These are phyloP conservation scores for Xerus inauris DNA, from an alignment of 2,113 vertebrate species.

Conservation along the genomic window DNA sequence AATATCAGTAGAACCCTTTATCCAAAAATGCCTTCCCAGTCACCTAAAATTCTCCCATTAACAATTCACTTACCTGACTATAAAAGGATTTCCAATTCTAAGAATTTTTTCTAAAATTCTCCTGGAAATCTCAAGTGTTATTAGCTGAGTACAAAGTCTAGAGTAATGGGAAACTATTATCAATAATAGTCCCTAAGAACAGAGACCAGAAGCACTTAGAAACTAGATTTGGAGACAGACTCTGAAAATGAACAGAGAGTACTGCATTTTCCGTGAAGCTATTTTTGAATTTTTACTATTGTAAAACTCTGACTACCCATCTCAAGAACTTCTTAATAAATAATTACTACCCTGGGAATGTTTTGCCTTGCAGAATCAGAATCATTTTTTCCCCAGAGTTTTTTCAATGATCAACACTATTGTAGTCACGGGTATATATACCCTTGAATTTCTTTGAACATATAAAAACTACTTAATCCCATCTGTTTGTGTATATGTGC, in stretches of 20 bases:
- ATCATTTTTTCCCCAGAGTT: not conserved
- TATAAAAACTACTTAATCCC: not conserved
- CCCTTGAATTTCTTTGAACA: not conserved
- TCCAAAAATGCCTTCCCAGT: not conserved
- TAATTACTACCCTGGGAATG: not conserved
- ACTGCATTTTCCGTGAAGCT: not conserved
- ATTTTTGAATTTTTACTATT: not conserved
- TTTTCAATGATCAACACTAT: not conserved
- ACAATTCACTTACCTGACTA: not conserved
- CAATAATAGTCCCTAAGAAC: not conserved
- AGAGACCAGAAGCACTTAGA: not conserved
- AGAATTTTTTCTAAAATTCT: not conserved
- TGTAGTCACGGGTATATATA: not conserved
- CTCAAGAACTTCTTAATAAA: not conserved
- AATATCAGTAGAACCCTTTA: not conserved
- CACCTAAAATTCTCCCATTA: not conserved
- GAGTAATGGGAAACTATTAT: not conserved
- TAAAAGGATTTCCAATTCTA: not conserved
- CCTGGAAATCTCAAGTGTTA: not conserved
- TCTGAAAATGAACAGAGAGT: not conserved
- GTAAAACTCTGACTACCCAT: not conserved
- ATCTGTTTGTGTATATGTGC: not conserved
- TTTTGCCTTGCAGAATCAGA: not conserved
- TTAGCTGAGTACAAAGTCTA: not conserved
- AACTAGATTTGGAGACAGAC: not conserved